A percentile compares a stretch with the other conserved stretches of the same genome.
Conservation (phyloP, 2,113 vertebrate genomes). For the Dicaeum eximium region DNA sequence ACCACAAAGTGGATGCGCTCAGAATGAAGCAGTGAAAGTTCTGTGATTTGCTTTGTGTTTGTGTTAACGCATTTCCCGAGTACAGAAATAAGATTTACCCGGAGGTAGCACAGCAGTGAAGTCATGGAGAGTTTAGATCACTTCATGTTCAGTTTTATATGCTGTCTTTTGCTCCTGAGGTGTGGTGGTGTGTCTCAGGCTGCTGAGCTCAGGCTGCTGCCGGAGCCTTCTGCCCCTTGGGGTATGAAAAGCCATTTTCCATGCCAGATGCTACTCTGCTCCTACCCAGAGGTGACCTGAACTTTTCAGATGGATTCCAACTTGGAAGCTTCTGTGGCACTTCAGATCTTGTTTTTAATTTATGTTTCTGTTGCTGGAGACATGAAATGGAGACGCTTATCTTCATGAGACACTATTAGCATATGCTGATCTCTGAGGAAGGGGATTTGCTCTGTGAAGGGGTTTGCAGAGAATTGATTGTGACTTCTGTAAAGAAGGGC, state of each 20-base stretch:
- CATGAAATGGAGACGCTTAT: background rate
- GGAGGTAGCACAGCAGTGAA: background rate
- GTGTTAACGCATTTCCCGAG: background rate
- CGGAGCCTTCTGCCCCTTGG: background rate
- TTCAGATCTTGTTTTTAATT: conserved; percentile 3
- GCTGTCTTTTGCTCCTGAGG: background rate
- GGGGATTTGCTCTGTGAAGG: background rate
- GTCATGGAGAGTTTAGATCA: conserved; percentile 21
- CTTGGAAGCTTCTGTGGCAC: background rate
- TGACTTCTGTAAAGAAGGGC: background rate
- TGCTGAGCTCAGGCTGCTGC: background rate
- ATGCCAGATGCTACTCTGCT: background rate
- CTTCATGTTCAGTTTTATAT: background rate
- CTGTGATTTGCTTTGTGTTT: background rate
- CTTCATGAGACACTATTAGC: background rate
- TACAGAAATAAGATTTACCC: background rate
- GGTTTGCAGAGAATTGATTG: background rate
- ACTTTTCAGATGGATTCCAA: conserved; percentile 2
- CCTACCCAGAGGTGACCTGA: conserved; percentile 5
- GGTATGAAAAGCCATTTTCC: background rate
- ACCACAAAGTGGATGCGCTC: rapidly evolving
- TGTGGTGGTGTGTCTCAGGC: background rate
- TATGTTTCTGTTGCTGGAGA: background rate
- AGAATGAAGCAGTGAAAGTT: background rate
- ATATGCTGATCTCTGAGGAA: background rate